Percentiles rank a stretch among this genome's conserved stretches.
These are phyloP conservation scores for Heteropelma amictum DNA, from an alignment of 2,888 invertebrate genomes.

Conservation along the genomic window DNA sequence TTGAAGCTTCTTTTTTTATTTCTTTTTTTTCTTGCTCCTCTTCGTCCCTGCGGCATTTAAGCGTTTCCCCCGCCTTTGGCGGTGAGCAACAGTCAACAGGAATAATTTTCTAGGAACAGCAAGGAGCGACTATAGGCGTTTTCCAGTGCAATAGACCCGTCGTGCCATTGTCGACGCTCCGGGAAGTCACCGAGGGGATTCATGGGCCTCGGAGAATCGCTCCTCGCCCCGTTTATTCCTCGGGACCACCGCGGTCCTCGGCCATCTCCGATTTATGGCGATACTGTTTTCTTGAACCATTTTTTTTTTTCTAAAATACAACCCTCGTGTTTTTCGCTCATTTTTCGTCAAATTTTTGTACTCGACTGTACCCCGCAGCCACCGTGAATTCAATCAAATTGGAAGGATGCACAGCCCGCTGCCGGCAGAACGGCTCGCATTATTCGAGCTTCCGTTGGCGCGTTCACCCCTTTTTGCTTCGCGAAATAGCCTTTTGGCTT, in stretches of 20 bases:
- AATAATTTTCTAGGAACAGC: slow-evolving; percentile 44
- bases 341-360: too few species aligned
- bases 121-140: neutral
- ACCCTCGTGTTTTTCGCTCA: too few species aligned
- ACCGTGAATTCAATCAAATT: slow-evolving; percentile 55
- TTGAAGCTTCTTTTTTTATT: slow-evolving; percentile 7
- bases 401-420: neutral
- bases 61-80: neutral
- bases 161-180: slow-evolving; percentile 17
- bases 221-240: neutral
- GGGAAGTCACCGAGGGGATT: slow-evolving; percentile 6
- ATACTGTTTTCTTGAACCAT: neutral
- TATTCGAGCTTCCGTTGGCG: slow-evolving; percentile 25
- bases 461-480: slow-evolving; percentile 31
- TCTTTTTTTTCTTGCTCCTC: neutral
- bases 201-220: neutral
- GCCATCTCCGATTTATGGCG: slow-evolving; percentile 2
- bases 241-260: slow-evolving; percentile 11
- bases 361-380: slow-evolving; percentile 16
- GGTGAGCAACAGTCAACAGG: slow-evolving; percentile 2
- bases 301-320: neutral
- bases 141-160: neutral
- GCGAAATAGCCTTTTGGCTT: slow-evolving; percentile 26
- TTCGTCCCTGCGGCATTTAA: neutral
- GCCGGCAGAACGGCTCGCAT: slow-evolving; percentile 29